phyloP scores from a whole-genome alignment of 1,140 invertebrate genomes.

The Brachionus rubens region DNA sequence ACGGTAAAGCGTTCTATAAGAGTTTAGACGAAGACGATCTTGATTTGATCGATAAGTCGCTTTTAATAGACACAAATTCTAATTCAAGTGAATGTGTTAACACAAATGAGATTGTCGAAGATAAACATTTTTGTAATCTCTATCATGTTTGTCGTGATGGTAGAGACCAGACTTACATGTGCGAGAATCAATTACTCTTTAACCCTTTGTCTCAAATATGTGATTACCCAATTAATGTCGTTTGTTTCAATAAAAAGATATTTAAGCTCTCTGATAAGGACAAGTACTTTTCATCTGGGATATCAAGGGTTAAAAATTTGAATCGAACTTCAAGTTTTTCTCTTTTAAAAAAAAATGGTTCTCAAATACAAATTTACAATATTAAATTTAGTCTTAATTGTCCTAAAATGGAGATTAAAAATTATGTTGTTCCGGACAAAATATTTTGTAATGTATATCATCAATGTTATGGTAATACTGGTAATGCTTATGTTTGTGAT shows the following conservation, averaged over 20 bases:
- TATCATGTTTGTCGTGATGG: slow-evolving; percentile 20
- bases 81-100: neutral
- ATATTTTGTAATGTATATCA: slow-evolving; percentile 45
- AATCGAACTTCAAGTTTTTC: neutral
- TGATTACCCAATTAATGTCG: slow-evolving; percentile 43
- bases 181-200: slow-evolving; percentile 41
- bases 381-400: neutral
- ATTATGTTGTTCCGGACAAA: neutral
- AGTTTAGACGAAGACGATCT: neutral
- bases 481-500: slow-evolving; percentile 13
- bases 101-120: neutral
- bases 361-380: neutral
- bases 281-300: neutral
- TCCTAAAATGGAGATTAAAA: neutral
- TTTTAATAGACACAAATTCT: neutral
- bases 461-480: slow-evolving; percentile 14
- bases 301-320: neutral
- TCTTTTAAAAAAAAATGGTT: slow-evolving; percentile 12
- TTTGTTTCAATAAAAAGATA: slow-evolving; percentile 35
- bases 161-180: slow-evolving; percentile 8
- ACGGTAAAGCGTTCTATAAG: slow-evolving; percentile 4
- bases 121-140: slow-evolving; percentile 25
- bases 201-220: slow-evolving; percentile 39
- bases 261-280: neutral
- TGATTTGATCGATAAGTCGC: neutral